phyloP scores from a whole-genome alignment of 2,113 vertebrate genomes.

The Chinchilla lanigera region DNA sequence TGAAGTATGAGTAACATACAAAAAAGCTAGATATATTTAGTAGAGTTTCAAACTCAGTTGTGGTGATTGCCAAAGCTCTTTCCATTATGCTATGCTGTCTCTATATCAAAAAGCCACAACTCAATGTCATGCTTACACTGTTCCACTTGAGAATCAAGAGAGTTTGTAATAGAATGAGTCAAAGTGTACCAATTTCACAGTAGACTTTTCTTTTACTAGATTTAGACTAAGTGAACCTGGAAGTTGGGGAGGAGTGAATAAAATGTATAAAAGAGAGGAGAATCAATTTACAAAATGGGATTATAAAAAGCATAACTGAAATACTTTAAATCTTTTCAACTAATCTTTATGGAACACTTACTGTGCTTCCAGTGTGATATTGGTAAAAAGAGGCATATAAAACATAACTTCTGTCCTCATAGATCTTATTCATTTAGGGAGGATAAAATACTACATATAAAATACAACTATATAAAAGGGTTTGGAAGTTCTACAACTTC shows the following conservation, averaged over 20 bases:
- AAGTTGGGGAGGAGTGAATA: not conserved
- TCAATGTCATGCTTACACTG: not conserved
- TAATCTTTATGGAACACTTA: not conserved
- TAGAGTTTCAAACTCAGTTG: conserved; percentile 32
- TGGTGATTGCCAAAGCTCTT: conserved; percentile 28
- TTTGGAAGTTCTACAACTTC: not conserved
- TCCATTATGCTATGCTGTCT: not conserved
- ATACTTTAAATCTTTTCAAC: conserved; percentile 27
- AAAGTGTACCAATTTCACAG: conserved; percentile 32
- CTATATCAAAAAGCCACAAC: not conserved
- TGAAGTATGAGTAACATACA: not conserved
- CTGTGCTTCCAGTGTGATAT: not conserved
- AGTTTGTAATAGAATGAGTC: not conserved
- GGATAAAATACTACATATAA: not conserved
- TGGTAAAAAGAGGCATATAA: not conserved
- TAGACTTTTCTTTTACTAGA: not conserved
- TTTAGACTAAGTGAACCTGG: not conserved
- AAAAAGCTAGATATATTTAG: not conserved
- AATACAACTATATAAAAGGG: not conserved
- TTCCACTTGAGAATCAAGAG: not conserved
- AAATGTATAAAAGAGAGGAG: not conserved
- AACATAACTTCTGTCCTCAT: not conserved
- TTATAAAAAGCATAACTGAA: not conserved
- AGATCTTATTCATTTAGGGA: not conserved
- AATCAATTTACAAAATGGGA: not conserved